These are phyloP conservation scores for Forbesichthys papilliferus DNA, from an alignment of 2,113 vertebrate genomes.

Conservation along the genomic window DNA sequence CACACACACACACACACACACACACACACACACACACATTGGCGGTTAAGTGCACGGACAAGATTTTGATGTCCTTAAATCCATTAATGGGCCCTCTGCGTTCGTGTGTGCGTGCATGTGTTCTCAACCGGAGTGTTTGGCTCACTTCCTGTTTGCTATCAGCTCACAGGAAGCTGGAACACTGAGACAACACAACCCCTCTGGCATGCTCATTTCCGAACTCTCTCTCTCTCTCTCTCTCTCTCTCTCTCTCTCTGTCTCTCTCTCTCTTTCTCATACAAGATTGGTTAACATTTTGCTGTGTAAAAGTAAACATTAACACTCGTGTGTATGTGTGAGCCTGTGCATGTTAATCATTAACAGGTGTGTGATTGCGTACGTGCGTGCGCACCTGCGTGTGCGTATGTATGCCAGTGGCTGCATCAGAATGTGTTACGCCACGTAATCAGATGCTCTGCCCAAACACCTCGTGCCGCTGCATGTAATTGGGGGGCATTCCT, in stretches of 20 bases:
- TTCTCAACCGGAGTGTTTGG: conserved; percentile 59
- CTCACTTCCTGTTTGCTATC: conserved; percentile 58
- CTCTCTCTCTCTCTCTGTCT: neutral
- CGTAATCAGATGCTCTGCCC: no score
- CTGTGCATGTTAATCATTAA: neutral
- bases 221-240: neutral
- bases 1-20: neutral
- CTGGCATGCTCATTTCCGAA: conserved; percentile 35
- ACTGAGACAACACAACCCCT: conserved; percentile 36
- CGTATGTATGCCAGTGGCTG: neutral
- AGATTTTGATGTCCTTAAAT: no score
- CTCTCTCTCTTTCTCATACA: neutral
- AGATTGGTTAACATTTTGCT: conserved; percentile 16
- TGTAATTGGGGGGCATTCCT: no score
- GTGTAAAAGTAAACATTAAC: neutral
- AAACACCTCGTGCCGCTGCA: no score
- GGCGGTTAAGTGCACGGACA: no score
- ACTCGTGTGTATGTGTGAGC: neutral
- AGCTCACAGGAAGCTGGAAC: conserved; percentile 55
- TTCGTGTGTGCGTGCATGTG: conserved; percentile 26
- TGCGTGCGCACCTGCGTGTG: neutral
- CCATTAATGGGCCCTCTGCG: neutral
- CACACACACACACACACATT: neutral
- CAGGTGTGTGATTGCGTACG: conserved; percentile 17
- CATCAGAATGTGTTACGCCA: conserved; percentile 17